Percentiles rank a stretch among this genome's conserved stretches.
These are phyloP conservation scores for Sebastes itinus DNA, from an alignment of 2,797 vertebrate species.

Conservation along the genomic window DNA sequence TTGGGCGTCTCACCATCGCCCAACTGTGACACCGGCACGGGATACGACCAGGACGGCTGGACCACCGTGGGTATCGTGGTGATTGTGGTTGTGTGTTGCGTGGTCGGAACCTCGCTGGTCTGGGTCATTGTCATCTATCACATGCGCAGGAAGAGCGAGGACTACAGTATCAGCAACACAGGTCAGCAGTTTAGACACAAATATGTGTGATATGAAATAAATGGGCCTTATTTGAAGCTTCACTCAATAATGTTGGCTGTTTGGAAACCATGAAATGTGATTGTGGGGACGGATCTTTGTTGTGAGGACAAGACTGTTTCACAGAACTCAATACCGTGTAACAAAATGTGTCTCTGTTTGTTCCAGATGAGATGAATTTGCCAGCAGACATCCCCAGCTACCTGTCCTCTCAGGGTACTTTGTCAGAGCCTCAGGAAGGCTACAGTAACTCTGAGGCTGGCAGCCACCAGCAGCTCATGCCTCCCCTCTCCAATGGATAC, in stretches of 20 bases:
- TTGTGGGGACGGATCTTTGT: background rate
- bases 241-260: background rate
- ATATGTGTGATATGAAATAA: background rate
- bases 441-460: constrained; percentile 94
- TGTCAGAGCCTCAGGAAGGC: constrained; percentile 94
- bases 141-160: constrained; percentile 93
- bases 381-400: constrained; percentile 97
- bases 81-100: constrained; percentile 98
- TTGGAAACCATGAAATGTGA: background rate
- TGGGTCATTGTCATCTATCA: constrained; percentile 99
- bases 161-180: constrained; percentile 98
- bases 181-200: constrained; percentile 78
- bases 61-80: constrained; percentile 97
- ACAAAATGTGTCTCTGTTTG: constrained; percentile 16
- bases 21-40: constrained; percentile 87
- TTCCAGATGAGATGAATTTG: constrained; percentile 94
- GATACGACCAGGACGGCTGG: constrained; percentile 90
- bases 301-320: background rate
- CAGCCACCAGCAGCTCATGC: constrained; percentile 98
- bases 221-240: background rate
- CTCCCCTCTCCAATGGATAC: constrained; percentile 87
- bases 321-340: background rate
- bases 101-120: constrained; percentile 97
- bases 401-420: constrained; percentile 96
- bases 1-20: constrained; percentile 90